phyloP scores from a whole-genome alignment of 2,888 invertebrate species.

The Pycnomerus fuliginosus region DNA sequence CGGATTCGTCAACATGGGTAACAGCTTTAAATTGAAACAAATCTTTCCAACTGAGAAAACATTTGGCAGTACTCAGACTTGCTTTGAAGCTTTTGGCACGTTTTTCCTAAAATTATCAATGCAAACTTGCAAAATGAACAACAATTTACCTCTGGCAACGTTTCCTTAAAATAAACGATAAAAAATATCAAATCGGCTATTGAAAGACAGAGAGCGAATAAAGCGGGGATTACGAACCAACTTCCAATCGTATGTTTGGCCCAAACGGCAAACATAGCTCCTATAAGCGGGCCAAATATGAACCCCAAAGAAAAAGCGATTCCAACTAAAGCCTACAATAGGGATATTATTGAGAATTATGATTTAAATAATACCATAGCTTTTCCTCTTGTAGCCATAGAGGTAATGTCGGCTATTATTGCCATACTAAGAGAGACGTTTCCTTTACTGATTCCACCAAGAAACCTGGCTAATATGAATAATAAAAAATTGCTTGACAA shows the following conservation, averaged over 20 bases:
- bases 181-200: conserved; percentile 77
- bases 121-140: conserved; percentile 4
- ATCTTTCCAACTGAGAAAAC: conserved; percentile 44
- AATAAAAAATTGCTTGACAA: conserved; percentile 81
- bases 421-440: conserved; percentile 96
- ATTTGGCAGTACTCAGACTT: conserved; percentile 48
- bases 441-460: conserved; percentile 95
- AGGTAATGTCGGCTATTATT: conserved; percentile 89
- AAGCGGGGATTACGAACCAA: conserved; percentile 82
- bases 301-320: conserved; percentile 98
- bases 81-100: conserved; percentile 67
- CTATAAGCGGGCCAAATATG: conserved; percentile 92
- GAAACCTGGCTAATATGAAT: conserved; percentile 88
- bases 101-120: conserved; percentile 58
- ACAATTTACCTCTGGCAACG: conserved; percentile 66
- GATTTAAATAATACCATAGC: conserved; percentile 74
- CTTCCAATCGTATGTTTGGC: conserved; percentile 62
- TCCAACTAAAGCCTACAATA: conserved; percentile 87
- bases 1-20: conserved; percentile 61
- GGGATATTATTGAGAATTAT: background rate
- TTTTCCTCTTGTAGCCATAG: conserved; percentile 78
- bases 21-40: conserved; percentile 69
- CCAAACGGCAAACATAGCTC: conserved; percentile 80
- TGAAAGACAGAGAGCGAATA: conserved; percentile 73
- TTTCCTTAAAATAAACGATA: conserved; percentile 74